Base-by-base conservation (phyloP, 2,797 vertebrate genomes). In the Pygocentrus nattereri region DNA sequence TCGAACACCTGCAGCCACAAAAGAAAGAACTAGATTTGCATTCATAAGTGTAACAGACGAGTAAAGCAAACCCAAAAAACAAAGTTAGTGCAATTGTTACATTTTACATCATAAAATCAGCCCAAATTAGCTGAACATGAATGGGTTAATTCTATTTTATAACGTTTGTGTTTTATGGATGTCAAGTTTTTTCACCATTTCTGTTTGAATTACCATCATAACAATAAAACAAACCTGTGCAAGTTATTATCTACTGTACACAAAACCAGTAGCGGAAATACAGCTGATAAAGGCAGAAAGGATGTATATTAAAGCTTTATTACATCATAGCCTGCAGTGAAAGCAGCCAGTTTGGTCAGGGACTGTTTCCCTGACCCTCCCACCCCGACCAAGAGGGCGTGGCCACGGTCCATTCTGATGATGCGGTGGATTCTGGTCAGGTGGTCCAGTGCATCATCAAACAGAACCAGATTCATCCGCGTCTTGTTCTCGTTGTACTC, bases 351-450 rank as follows among this genome's bases (percentile, higher is more conserved):
- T 77, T 93, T 96, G 0, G 97, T 94, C 12, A 99, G 94, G 0
- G 97, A 98, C 90, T 98, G 98, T 86, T 98, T 99, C 44, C 98
- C 98, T 0, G 98, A 99, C 79, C 98, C 98, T 0, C 96, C 97
- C 0, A 96, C 95, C 0, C 98, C 98, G 1, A 99, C 96, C 21
- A 99, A 94, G 90, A 99, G 91, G 0, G 96, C 97, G 0, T 99
- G 98, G 41, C 98, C 97, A 0, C 90, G 94, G 88, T 97, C 95
- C 90, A 98, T 96, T 4, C 97, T 94, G 69, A 99, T 93, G 85
- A 97, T 95, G 61, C 97, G 96, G 86, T 99, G 97, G 41, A 98
- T 76, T 0, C 95, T 95, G 25, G 96, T 96, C 80, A 99, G 89
- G 89, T 99, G 98, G 80, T 99, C 98, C 88, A 99, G 90, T 4